Evolutionary conservation across 1,140 invertebrate genomes (phyloP).

Genomic region (Marisa cornuarietis): DNA sequence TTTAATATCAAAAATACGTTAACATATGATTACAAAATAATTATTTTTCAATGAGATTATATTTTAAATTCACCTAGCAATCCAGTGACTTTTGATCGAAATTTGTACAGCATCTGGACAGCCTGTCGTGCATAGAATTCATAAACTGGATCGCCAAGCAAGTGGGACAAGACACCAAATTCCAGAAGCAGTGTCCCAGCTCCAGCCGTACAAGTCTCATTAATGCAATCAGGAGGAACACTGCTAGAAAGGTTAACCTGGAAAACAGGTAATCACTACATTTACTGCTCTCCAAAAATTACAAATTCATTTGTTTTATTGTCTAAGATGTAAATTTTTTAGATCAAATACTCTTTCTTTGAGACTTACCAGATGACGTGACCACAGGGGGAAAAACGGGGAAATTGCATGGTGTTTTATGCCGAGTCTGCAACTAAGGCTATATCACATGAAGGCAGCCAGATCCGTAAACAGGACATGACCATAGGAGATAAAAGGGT

Average conservation of each 20-base stretch:
- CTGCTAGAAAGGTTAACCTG: constrained; percentile 72
- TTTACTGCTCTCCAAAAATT: no score
- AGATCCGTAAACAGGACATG: no score
- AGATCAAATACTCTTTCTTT: no score
- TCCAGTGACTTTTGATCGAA: constrained; percentile 73
- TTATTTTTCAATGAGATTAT: not conserved
- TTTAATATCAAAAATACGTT: not conserved
- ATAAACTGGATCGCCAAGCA: constrained; percentile 74
- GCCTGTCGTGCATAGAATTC: constrained; percentile 73
- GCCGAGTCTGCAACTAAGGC: no score
- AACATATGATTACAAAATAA: not conserved
- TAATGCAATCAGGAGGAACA: constrained; percentile 69
- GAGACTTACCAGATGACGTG: no score
- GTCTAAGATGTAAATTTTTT: no score
- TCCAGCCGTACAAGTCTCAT: constrained; percentile 76
- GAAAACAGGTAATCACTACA: no score
- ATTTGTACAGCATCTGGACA: constrained; percentile 71
- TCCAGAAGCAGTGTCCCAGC: constrained; percentile 75
- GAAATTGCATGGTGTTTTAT: no score
- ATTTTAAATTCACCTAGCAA: constrained; percentile 68
- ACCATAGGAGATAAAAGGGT: no score
- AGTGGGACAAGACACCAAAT: constrained; percentile 74
- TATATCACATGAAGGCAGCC: no score
- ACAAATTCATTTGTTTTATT: no score
- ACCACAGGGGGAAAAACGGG: no score